A percentile compares a stretch with the other conserved stretches of the same genome.
These are phyloP conservation scores for Spisula solida DNA, from an alignment of 2,888 invertebrate genomes.

Conservation along the genomic window DNA sequence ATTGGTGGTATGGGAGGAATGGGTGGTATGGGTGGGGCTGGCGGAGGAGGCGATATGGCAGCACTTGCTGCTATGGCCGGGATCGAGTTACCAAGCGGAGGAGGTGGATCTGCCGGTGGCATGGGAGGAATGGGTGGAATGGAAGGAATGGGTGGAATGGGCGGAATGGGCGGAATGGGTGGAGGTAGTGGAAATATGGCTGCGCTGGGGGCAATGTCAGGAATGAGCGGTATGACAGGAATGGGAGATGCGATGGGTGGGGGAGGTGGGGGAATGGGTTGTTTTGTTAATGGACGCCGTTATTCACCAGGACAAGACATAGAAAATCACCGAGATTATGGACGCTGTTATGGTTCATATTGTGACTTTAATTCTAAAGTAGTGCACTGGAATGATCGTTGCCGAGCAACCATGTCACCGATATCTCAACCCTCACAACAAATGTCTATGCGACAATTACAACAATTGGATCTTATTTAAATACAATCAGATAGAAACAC, in stretches of 20 bases:
- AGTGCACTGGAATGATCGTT: constrained; percentile 60
- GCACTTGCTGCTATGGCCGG: not conserved
- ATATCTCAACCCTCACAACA: not conserved
- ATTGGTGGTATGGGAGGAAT: not conserved
- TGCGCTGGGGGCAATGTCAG: constrained; percentile 27
- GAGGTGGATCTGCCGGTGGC: not conserved
- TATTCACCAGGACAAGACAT: constrained; percentile 65
- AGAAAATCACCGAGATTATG: constrained; percentile 51
- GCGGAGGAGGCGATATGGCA: not conserved
- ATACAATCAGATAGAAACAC: not conserved
- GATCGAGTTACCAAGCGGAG: not conserved
- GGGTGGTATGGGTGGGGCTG: not conserved
- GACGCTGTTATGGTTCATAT: constrained; percentile 60
- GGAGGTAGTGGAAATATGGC: constrained; percentile 38
- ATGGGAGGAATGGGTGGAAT: not conserved
- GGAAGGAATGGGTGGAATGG: not conserved
- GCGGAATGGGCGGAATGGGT: constrained; percentile 16
- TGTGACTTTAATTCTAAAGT: constrained; percentile 62
- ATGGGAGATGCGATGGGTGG: not conserved
- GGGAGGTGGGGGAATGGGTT: constrained; percentile 40
- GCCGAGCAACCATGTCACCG: constrained; percentile 53
- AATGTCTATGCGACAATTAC: constrained; percentile 42
- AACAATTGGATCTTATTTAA: constrained; percentile 45
- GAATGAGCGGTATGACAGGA: not conserved
- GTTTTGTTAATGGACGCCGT: constrained; percentile 56